Conservation (phyloP, 2,888 invertebrate species). For the Odontocerum albicorne region DNA sequence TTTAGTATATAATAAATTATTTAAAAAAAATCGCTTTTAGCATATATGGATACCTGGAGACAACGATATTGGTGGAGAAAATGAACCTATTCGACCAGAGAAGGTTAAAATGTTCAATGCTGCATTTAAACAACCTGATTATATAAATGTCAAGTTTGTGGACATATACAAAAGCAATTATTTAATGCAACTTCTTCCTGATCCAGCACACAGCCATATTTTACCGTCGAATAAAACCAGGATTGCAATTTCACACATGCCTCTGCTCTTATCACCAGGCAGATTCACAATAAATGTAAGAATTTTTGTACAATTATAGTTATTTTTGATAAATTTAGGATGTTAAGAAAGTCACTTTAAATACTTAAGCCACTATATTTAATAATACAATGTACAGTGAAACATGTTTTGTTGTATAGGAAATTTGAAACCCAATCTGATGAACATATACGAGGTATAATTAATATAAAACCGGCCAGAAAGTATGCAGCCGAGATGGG, state of each 20-base stretch:
- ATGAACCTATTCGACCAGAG: slow-evolving; percentile 66
- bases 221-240: slow-evolving; percentile 55
- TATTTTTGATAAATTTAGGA: too few relatives aligned
- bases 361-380: too few relatives aligned
- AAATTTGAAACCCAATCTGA: too few relatives aligned
- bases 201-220: slow-evolving; percentile 47
- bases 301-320: slow-evolving; percentile 9
- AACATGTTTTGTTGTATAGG: too few relatives aligned
- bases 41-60: slow-evolving; percentile 91
- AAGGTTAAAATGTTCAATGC: slow-evolving; percentile 74
- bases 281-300: slow-evolving; percentile 52
- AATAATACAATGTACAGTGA: too few relatives aligned
- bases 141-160: slow-evolving; percentile 62
- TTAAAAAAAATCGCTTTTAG: too few relatives aligned
- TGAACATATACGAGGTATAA: too few relatives aligned
- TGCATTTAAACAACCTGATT: slow-evolving; percentile 71
- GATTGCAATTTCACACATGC: slow-evolving; percentile 75
- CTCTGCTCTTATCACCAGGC: slow-evolving; percentile 52
- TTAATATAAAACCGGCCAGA: too few relatives aligned
- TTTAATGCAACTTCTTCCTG: slow-evolving; percentile 66
- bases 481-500: too few relatives aligned
- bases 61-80: slow-evolving; percentile 97
- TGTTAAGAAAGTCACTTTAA: too few relatives aligned
- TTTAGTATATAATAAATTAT: neutral
- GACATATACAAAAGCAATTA: slow-evolving; percentile 76